Evolutionary conservation across 2,113 vertebrate species (phyloP).

Genomic region (Anthoscopus minutus): DNA sequence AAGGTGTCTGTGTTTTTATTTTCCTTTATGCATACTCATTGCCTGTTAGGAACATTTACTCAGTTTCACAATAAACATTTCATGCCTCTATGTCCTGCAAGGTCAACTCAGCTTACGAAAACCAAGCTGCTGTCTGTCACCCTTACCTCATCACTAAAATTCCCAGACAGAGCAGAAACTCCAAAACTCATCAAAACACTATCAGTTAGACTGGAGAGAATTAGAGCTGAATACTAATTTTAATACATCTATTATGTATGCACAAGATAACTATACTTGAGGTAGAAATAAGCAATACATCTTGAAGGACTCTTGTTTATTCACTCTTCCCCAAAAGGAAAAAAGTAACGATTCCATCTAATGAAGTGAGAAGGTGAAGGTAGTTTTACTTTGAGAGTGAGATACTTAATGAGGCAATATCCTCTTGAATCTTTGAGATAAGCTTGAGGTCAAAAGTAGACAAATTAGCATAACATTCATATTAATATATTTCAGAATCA

Average conservation of each 20-base stretch:
- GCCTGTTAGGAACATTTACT: not conserved
- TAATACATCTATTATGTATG: not conserved
- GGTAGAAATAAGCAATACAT: constrained; percentile 14
- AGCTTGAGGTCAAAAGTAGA: constrained; percentile 75
- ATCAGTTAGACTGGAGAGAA: constrained; percentile 20
- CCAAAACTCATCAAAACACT: constrained; percentile 48
- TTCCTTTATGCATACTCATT: not conserved
- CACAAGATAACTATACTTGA: constrained; percentile 15
- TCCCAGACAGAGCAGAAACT: constrained; percentile 46
- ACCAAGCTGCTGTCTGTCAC: constrained; percentile 6
- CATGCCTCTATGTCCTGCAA: constrained; percentile 8
- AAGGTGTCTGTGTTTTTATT: not conserved
- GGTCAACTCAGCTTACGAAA: constrained; percentile 50
- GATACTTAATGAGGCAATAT: constrained; percentile 71
- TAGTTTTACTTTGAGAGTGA: constrained; percentile 54
- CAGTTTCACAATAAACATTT: constrained; percentile 19
- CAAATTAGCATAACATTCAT: constrained; percentile 78
- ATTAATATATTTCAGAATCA: constrained; percentile 74
- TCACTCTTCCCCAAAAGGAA: constrained; percentile 31
- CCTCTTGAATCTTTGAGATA: constrained; percentile 73
- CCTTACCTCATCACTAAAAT: constrained; percentile 48
- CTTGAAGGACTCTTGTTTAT: constrained; percentile 56
- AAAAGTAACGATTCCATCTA: constrained; percentile 36
- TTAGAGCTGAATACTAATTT: constrained; percentile 53
- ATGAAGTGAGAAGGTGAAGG: constrained; percentile 67